These are phyloP conservation scores for Listronotus oregonensis DNA, from an alignment of 1,140 invertebrate genomes.

Conservation along the genomic window DNA sequence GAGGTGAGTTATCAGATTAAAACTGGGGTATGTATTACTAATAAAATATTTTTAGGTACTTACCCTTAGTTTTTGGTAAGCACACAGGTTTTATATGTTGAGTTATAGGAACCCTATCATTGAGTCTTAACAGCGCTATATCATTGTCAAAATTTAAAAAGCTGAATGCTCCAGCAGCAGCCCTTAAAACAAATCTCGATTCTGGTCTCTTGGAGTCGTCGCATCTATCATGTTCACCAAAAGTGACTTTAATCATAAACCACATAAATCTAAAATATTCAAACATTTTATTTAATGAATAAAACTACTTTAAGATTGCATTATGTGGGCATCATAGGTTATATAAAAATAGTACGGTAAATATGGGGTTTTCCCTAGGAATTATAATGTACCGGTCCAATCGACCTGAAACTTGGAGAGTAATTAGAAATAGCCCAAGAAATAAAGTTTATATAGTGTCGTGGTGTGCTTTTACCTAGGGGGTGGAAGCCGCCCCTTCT, in stretches of 20 bases:
- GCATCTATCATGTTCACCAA: constrained; percentile 83
- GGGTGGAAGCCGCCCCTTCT: too few relatives aligned
- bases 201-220: constrained; percentile 70
- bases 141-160: constrained; percentile 85
- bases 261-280: constrained; percentile 81
- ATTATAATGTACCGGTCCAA: too few relatives aligned
- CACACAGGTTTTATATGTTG: constrained; percentile 79
- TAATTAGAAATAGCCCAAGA: too few relatives aligned
- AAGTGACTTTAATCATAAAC: constrained; percentile 87
- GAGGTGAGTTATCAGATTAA: too few relatives aligned
- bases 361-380: too few relatives aligned
- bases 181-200: constrained; percentile 74
- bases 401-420: too few relatives aligned
- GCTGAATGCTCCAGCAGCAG: constrained; percentile 77
- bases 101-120: constrained; percentile 74
- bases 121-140: constrained; percentile 78
- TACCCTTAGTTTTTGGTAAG: constrained; percentile 69
- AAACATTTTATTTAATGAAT: too few relatives aligned
- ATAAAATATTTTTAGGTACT: constrained; percentile 33
- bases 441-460: too few relatives aligned
- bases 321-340: constrained; percentile 37
- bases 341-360: background rate
- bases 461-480: too few relatives aligned
- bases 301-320: constrained; percentile 32
- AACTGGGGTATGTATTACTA: too few relatives aligned